phyloP scores from a whole-genome alignment of 2,797 vertebrate genomes.

The Scolopax bukidnonensis region DNA sequence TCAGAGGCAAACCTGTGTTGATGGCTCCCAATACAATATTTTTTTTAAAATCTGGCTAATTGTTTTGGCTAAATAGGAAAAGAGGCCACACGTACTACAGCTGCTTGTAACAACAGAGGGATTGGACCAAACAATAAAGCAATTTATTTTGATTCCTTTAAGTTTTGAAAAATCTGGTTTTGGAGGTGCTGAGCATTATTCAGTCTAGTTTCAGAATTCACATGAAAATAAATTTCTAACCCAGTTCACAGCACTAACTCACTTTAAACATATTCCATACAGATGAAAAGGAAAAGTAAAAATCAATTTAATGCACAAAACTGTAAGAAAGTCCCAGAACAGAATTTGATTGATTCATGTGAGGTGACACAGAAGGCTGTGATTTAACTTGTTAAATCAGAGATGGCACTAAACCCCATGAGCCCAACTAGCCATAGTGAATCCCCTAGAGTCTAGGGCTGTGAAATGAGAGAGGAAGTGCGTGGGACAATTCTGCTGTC shows the following conservation, averaged over 20 bases:
- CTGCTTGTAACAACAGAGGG: not conserved
- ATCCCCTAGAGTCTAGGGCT: not conserved
- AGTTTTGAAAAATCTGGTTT: not conserved
- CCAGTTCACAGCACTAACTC: not conserved
- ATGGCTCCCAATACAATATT: not conserved
- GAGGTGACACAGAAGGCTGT: not conserved
- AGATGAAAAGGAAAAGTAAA: not conserved
- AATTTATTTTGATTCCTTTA: not conserved
- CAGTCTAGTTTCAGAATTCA: not conserved
- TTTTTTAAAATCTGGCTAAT: not conserved
- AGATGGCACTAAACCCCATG: not conserved
- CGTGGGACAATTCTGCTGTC: not conserved
- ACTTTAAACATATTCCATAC: not conserved
- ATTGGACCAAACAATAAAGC: not conserved
- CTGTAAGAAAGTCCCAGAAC: not conserved
- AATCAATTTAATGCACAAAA: not conserved
- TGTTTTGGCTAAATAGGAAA: not conserved
- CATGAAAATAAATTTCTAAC: not conserved
- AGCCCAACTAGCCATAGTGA: not conserved
- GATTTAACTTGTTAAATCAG: not conserved
- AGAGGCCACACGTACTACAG: rapidly evolving
- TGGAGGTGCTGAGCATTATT: not conserved
- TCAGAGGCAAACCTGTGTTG: not conserved
- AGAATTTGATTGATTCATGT: not conserved
- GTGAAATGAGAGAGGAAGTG: not conserved